These are phyloP conservation scores for Adrianichthys oophorus DNA, from an alignment of 2,797 vertebrate genomes.

Conservation along the genomic window DNA sequence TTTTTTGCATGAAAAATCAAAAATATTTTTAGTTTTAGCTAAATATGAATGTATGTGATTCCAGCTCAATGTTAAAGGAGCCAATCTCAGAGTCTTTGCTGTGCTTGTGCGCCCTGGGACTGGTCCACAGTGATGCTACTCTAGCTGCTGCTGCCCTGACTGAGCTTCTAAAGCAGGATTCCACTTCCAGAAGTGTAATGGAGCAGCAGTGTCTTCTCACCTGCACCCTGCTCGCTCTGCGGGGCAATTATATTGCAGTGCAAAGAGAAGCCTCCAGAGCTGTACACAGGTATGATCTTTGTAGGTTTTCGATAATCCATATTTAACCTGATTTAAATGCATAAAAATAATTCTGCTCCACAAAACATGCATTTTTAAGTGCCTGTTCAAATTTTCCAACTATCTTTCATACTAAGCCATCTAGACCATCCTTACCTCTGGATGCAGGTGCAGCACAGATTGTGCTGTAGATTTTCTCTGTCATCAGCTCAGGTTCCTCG, in stretches of 20 bases:
- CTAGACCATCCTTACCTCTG: too few species aligned
- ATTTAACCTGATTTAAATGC: neutral
- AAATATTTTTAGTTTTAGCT: too few species aligned
- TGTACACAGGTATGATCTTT: conserved; percentile 85
- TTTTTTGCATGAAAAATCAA: too few species aligned
- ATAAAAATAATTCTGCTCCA: neutral
- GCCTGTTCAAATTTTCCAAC: too few species aligned
- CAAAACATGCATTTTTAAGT: too few species aligned
- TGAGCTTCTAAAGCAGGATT: conserved; percentile 86
- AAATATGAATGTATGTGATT: conserved; percentile 4
- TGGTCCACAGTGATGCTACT: conserved; percentile 86
- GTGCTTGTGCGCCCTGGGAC: conserved; percentile 88
- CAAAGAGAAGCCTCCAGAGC: conserved; percentile 88
- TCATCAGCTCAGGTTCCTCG: neutral
- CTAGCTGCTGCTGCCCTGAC: conserved; percentile 89
- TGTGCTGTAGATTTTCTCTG: neutral
- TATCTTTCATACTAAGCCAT: too few species aligned
- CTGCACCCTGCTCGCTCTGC: conserved; percentile 83
- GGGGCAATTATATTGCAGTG: conserved; percentile 81
- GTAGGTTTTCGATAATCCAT: neutral
- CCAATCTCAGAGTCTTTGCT: conserved; percentile 87
- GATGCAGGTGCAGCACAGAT: too few species aligned
- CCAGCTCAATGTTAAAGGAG: conserved; percentile 90
- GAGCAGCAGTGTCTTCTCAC: conserved; percentile 88
- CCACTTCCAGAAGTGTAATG: conserved; percentile 50